These are phyloP conservation scores for Artibeus jamaicensis DNA, from an alignment of 2,797 vertebrate species.

Conservation along the genomic window DNA sequence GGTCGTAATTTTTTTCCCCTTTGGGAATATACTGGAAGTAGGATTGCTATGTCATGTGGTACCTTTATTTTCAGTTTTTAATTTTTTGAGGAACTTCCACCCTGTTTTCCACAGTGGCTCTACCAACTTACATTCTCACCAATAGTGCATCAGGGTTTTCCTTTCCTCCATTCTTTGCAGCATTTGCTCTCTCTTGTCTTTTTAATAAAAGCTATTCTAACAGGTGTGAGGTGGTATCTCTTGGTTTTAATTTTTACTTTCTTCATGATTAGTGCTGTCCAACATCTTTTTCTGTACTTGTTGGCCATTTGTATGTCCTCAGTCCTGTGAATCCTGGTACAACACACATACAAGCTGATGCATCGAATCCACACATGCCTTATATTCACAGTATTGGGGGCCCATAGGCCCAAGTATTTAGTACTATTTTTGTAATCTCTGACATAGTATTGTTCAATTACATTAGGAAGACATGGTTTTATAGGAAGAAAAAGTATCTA, in stretches of 20 bases:
- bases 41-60: background rate
- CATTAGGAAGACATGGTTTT: background rate
- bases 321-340: background rate
- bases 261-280: background rate
- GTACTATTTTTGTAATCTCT: background rate
- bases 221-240: background rate
- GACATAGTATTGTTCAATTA: background rate
- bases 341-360: background rate
- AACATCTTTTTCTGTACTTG: background rate
- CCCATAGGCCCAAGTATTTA: background rate
- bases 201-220: background rate
- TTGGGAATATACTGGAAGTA: background rate
- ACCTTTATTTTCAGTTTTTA: background rate
- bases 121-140: background rate
- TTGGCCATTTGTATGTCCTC: background rate
- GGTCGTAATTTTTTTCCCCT: background rate
- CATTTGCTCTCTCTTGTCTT: background rate
- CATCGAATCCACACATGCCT: background rate
- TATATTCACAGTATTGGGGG: background rate
- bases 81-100: background rate
- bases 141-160: background rate
- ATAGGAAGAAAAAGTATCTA: background rate
- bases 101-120: background rate
- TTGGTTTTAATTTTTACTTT: background rate
- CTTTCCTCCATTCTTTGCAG: background rate